Base-by-base conservation (phyloP, 1,140 invertebrate species). In the Drosophila pachea region DNA sequence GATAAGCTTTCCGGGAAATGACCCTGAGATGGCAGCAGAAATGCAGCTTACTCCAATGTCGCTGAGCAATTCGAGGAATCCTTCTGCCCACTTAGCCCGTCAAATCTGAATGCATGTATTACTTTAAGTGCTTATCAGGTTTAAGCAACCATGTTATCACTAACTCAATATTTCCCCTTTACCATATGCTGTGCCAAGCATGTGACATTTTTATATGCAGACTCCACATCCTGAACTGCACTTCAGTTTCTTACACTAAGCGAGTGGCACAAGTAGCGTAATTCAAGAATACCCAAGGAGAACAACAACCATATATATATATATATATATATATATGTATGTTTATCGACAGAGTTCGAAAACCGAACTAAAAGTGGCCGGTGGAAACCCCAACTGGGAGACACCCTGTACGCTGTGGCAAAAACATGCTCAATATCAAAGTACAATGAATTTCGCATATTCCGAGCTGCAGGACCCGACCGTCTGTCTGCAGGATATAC, bases 201-300 rank as follows among this genome's bases (percentile, higher is more conserved):
- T 50, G 48, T 50, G 49, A 52, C 49, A 52, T 32, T 56, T 11
- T 56, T 9, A 42, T 42, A 7, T 32, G n/a, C 53, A 32, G 50
- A 53, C 11, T 12, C 50, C 35, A 22, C 22, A 9, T 31, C 52
- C 53, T 42, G 31, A 58, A 58, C 42, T 58, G 38, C 33, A 33
- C 54, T 66, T 33, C 29, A 49, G 60, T 53, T 12, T 33, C 59
- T 16, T 32, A 45, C 45, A 47, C 63, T 66, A 55, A 66, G n/a
- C 54, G 49, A 59, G 29, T 71, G 48, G 31, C 35, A 55, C 50
- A 54, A 63, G 63, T 54, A 53, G 59, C 48, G 65, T 56, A 55
- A 68, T 67, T 56, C 36, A 22, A 56, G 40, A 32, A 16, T 45
- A 14, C 31, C 16, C 31, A 72, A 54, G 50, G 31, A 53, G 16